phyloP scores from a whole-genome alignment of 2,113 vertebrate species.

The Tinamus guttatus region DNA sequence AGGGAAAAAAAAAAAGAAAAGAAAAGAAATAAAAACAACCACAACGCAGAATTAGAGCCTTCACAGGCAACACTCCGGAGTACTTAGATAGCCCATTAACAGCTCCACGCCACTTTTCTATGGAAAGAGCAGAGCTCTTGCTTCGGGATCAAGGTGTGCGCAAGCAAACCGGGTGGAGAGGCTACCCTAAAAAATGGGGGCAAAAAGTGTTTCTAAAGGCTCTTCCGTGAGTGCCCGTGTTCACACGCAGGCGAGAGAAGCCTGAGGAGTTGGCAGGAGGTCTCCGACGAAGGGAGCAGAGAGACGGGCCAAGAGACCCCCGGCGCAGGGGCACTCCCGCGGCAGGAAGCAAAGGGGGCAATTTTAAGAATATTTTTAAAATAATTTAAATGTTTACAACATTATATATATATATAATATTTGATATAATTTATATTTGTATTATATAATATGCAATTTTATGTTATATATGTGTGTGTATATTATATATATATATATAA shows the following conservation, averaged over 20 bases:
- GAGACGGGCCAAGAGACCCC: no score
- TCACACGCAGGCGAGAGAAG: neutral
- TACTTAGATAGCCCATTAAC: slow-evolving; percentile 44
- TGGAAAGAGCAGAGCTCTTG: neutral
- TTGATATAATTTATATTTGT: no score
- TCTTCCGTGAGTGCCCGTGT: no score
- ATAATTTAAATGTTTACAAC: no score
- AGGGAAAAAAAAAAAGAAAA: neutral
- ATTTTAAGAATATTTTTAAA: no score
- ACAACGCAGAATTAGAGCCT: slow-evolving; percentile 47
- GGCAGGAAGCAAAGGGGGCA: no score
- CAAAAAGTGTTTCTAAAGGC: no score
- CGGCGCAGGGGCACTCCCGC: no score
- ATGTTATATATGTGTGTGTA: no score
- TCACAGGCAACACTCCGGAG: neutral
- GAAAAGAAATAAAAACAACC: slow-evolving; percentile 48
- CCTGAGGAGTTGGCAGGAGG: neutral
- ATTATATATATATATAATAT: no score
- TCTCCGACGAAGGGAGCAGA: neutral
- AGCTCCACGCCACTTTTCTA: neutral
- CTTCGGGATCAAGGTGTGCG: neutral
- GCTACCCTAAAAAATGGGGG: neutral
- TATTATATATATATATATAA: no score
- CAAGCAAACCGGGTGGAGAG: neutral
- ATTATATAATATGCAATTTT: no score